Evolutionary conservation across 2,888 invertebrate genomes (phyloP), one percentile per base, ranked within the genome.

Genomic region (Anaspis maculata): DNA sequence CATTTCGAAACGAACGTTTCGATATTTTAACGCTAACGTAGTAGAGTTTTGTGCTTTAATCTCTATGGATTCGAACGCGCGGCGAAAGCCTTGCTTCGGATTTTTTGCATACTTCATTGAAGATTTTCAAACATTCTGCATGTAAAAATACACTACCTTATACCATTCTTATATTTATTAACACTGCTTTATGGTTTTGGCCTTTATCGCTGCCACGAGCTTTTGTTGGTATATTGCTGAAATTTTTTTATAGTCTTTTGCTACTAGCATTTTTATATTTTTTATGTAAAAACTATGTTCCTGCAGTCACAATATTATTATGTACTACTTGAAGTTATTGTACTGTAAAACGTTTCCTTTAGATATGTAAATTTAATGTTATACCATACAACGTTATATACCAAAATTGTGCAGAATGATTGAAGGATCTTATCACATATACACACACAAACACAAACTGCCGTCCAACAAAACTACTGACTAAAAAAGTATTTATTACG

Each of bases 111-210:
- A 39, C 41, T 46, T 44, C 39, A 41, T 33, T 34, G 32, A 49
- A 57, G 59, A 59, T 61, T 59, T 62, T 64, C 66, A 66, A 66
- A 64, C 64, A 66, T 66, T 66, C 66, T 66, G 66, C 66, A 65
- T 66, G 64, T 55, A 35, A 45, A n/a, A 41, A 34, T 41, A 49
- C 49, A 49, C 47, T 46, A 51, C 46, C 41, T 45, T n/a, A 40
- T 45, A 41, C 35, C 40, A 50, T 46, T 45, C 47, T n/a, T n/a
- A n/a, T n/a, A 56, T 56, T 55, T 51, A 56, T 58, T 56, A 59
- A 57, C 57, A 56, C 54, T 50, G 49, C 54, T 56, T 57, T 50
- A 44, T 55, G 54, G 52, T 59, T 59, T 58, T 56, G 58, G 57
- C 59, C 53, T 46, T n/a, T 53, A 33, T 46, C 42, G 52, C 52